Evolutionary conservation across 2,113 vertebrate species (phyloP).

Genomic region (Xyliphius kryptos): DNA sequence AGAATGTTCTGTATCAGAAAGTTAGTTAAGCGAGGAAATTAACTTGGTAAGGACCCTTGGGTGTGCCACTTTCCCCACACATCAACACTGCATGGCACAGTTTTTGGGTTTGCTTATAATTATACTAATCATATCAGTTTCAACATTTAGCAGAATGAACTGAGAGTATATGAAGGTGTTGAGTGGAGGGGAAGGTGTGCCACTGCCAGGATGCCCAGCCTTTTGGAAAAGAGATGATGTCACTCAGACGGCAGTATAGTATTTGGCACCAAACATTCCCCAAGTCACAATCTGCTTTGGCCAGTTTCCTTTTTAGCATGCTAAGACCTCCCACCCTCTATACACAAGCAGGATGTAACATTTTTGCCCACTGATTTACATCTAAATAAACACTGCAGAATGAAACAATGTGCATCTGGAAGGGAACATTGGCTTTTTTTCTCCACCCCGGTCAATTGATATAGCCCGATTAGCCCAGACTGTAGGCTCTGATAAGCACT

Average conservation of each 20-base stretch:
- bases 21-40: conserved; percentile 19
- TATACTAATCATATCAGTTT: conserved; percentile 35
- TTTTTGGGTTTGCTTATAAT: conserved; percentile 28
- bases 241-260: conserved; percentile 52
- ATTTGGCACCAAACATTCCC: conserved; percentile 62
- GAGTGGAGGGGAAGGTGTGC: conserved; percentile 40
- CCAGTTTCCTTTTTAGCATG: conserved; percentile 71
- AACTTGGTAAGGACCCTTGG: conserved; percentile 22
- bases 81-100: conserved; percentile 20
- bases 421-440: conserved; percentile 71
- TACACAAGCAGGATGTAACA: conserved; percentile 85
- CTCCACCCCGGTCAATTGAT: conserved; percentile 61
- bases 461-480: conserved; percentile 64
- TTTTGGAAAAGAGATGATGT: conserved; percentile 58
- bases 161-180: conserved; percentile 39
- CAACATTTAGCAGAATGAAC: conserved; percentile 13
- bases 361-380: conserved; percentile 83
- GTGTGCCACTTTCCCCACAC: conserved; percentile 31
- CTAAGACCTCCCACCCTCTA: conserved; percentile 58
- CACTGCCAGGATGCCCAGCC: conserved; percentile 50
- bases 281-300: conserved; percentile 63
- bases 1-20: too few species aligned
- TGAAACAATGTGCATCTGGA: conserved; percentile 83
- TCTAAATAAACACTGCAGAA: conserved; percentile 84
- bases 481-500: conserved; percentile 63